Base-by-base conservation (phyloP, 2,113 vertebrate species). In the Pleuronectes platessa region DNA sequence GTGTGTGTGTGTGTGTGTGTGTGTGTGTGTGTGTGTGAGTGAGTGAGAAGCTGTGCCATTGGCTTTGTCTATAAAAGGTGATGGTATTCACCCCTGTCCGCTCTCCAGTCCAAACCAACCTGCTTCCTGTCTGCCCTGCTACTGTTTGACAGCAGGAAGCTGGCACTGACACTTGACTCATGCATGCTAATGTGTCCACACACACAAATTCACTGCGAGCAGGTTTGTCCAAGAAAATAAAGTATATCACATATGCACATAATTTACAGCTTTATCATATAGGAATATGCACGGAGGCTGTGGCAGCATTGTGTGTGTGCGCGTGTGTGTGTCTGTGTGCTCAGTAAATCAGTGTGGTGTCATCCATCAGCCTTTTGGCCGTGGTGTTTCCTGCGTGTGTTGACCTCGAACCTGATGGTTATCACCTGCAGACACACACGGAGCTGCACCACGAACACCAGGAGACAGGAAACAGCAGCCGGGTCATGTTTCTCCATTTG, bases 31-130 rank as follows among this genome's bases (percentile, higher is more conserved):
- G 35, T 49, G 51, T 11, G 20, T 72, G 61, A 63, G 66, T 64
- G 60, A 59, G 62, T n/a, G 45, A 53, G 65, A 17, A 37, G 55
- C 69, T 49, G 59, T 93, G 87, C 62, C 85, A 86, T 58, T 80
- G 78, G 81, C 68, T 20, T 86, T 86, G 89, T 88, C 93, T 93
- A 94, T 93, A 93, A 93, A 92, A 93, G 94, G 94, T 89, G 86
- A 92, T 90, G 90, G 85, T 88, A 93, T 94, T 94, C 72, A 82
- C 82, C 87, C 59, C 76, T 27, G 51, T 54, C 18, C n/a, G 79
- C 74, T 88, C 40, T 67, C 69, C 71, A 70, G 69, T 67, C 69
- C 71, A 70, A 71, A 61, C 79, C 83, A 85, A 73, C 71, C 84
- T 81, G 79, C 71, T 84, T 86, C 65, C 79, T 82, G 71, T 90